phyloP scores from a whole-genome alignment of 2,113 vertebrate species.

The Lonchura striata region DNA sequence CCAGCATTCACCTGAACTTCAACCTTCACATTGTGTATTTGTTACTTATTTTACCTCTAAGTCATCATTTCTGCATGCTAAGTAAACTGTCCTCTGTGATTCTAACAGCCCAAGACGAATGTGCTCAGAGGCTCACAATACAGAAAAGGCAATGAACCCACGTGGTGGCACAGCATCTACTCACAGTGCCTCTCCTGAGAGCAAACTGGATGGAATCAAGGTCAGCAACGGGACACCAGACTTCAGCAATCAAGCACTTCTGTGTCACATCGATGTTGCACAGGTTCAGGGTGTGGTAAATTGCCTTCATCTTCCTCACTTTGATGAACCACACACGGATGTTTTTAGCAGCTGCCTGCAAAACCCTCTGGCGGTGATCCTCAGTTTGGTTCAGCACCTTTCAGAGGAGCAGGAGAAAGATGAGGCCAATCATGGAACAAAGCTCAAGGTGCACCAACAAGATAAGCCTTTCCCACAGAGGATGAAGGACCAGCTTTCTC shows the following conservation, averaged over 20 bases:
- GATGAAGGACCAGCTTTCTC: rapidly evolving
- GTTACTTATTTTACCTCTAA: not conserved
- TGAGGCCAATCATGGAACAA: not conserved
- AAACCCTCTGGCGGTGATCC: conserved; percentile 93
- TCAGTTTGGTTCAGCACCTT: conserved; percentile 98
- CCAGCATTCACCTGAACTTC: not conserved
- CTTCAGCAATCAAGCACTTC: conserved; percentile 97
- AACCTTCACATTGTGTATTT: rapidly evolving
- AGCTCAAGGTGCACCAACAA: not conserved
- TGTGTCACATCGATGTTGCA: conserved; percentile 99
- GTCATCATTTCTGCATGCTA: not conserved
- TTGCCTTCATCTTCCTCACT: conserved; percentile 98
- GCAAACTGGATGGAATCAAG: conserved; percentile 98
- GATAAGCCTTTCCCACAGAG: not conserved
- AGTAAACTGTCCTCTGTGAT: not conserved
- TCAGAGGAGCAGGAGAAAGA: not conserved
- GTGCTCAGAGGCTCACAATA: not conserved
- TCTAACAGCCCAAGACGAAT: not conserved
- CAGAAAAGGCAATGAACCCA: not conserved
- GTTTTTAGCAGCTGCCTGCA: conserved; percentile 94
- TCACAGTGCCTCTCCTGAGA: conserved; percentile 94
- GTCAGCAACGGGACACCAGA: conserved; percentile 96
- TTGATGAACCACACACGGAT: conserved; percentile 98
- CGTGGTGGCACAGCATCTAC: not conserved
- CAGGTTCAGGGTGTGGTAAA: conserved; percentile 97